Conservation (phyloP, 1,140 invertebrate genomes). For the Mercenaria mercenaria region DNA sequence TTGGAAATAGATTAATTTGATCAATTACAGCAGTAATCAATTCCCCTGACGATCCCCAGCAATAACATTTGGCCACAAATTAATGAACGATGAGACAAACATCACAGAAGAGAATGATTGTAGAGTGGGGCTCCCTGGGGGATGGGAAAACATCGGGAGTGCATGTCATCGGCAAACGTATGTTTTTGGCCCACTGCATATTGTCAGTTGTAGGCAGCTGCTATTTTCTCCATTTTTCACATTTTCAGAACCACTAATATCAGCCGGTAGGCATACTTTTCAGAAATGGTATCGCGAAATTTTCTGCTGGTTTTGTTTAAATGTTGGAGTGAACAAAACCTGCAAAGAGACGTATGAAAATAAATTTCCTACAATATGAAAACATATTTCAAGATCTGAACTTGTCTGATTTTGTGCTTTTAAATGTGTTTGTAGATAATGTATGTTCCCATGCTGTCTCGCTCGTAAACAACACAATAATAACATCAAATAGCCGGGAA, state of each 20-base stretch:
- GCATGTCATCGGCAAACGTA: conserved; percentile 55
- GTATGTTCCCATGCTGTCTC: too few relatives aligned
- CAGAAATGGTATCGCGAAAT: too few relatives aligned
- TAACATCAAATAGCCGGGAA: neutral
- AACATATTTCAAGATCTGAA: too few relatives aligned
- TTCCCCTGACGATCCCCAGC: conserved; percentile 57
- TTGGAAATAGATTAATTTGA: conserved; percentile 71
- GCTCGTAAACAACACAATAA: neutral
- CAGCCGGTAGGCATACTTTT: too few relatives aligned
- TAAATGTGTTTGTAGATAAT: too few relatives aligned
- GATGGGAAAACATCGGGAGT: conserved; percentile 19
- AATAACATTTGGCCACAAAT: conserved; percentile 63
- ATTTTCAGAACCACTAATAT: neutral
- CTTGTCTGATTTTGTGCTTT: too few relatives aligned
- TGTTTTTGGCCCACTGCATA: conserved; percentile 31
- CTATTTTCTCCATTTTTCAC: neutral
- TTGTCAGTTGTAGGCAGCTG: neutral
- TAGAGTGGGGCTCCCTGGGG: conserved; percentile 32
- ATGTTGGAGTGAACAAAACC: too few relatives aligned
- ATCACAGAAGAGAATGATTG: conserved; percentile 59
- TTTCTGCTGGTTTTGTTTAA: too few relatives aligned
- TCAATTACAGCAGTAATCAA: conserved; percentile 70
- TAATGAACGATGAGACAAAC: conserved; percentile 69
- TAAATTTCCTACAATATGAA: too few relatives aligned
- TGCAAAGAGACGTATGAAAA: too few relatives aligned